Percentiles rank a stretch among this genome's conserved stretches.
Conservation (phyloP, 1,140 invertebrate species). For the Mercenaria mercenaria region DNA sequence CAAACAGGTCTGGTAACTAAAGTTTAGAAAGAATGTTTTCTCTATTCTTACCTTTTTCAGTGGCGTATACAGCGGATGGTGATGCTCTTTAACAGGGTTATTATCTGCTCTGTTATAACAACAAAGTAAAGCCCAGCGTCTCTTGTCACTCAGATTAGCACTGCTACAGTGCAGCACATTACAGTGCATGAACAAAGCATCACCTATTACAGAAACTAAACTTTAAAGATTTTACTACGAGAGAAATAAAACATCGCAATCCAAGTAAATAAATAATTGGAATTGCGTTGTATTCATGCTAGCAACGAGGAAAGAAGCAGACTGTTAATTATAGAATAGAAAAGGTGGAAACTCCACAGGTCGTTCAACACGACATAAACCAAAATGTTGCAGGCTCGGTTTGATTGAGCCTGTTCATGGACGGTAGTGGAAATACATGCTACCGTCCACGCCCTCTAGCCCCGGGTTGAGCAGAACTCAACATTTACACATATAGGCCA, state of each 20-base stretch:
- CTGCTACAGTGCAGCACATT: slow-evolving; percentile 75
- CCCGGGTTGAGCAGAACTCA: too few relatives aligned
- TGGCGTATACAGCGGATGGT: slow-evolving; percentile 75
- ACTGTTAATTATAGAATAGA: too few relatives aligned
- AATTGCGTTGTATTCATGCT: not conserved
- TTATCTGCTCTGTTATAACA: slow-evolving; percentile 74
- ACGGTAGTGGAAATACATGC: too few relatives aligned
- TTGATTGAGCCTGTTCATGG: too few relatives aligned
- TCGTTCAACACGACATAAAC: too few relatives aligned
- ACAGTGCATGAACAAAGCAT: slow-evolving; percentile 75
- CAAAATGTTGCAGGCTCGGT: too few relatives aligned
- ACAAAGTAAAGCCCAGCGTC: slow-evolving; percentile 73
- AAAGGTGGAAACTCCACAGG: too few relatives aligned
- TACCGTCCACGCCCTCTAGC: too few relatives aligned
- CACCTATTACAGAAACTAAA: slow-evolving; percentile 50
- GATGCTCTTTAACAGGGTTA: slow-evolving; percentile 73
- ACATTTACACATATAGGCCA: too few relatives aligned
- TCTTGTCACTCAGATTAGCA: slow-evolving; percentile 72
- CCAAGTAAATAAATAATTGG: not conserved
- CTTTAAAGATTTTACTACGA: too few relatives aligned
- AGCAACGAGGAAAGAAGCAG: not conserved
- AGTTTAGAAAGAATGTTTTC: too few relatives aligned
- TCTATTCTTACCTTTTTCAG: slow-evolving; percentile 75
- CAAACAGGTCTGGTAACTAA: too few relatives aligned
- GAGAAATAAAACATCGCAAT: not conserved